Evolutionary conservation across 2,113 vertebrate genomes (phyloP), one percentile per base, ranked within the genome.

Genomic region (Stomatorhinus ivindoensis): DNA sequence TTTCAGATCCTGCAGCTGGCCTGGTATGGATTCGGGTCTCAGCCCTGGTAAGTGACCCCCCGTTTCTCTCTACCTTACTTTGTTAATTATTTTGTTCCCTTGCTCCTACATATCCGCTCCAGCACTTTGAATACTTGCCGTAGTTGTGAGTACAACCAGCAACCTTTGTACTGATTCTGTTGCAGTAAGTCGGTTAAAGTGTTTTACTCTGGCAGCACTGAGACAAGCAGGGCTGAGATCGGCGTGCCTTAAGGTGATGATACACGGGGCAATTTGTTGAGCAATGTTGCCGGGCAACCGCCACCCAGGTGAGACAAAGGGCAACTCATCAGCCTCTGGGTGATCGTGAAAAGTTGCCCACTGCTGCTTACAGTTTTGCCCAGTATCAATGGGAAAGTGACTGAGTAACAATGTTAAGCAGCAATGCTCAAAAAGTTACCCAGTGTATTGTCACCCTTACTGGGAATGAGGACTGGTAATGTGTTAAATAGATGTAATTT

Each of bases 1-100:
- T 98, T 98, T 93, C 97, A 98, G 95, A 97, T 98, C 93, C 95
- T 98, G 73, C 97, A 98, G 95, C 95, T 98, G 73, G 97, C 97
- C 91, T 98, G 97, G 97, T 98, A 98, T 0, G 97, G 97, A 93
- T 98, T 98, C 0, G 97, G 97, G 51, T 98, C 97, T 0, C 97
- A 98, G 94, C 97, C 96, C 88, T 98, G 97, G 97, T 98, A 89
- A 97, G 97, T 94, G 47, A n/a, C 46, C 35, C 35, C 73, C 35
- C 15, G 0, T 76, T 19, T 39, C 69, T 27, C 61, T 65, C n/a
- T 27, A 65, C 8, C n/a, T 10, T 65, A 31, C 24, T n/a, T 65
- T 65, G 61, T 13, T 11, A 3, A n/a, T 27, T 65, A 76, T 13
- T 39, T 76, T 76, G 31, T 35, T 76, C 1, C 69, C 3, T 1